Base-by-base conservation (phyloP, 2,888 invertebrate genomes). In the Clunio marinus region DNA sequence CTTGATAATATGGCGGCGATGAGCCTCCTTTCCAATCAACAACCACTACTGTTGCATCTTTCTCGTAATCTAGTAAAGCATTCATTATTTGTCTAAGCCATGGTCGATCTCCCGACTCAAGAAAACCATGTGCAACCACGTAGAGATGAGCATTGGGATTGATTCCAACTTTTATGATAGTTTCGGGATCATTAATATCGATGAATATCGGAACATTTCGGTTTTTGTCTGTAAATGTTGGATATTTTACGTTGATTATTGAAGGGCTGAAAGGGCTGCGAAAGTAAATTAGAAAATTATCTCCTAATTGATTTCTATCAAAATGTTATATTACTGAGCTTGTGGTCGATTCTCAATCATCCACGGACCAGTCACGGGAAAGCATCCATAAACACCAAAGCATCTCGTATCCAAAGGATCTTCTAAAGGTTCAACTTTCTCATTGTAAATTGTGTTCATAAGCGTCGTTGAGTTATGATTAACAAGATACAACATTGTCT, bases 21-120 rank as follows among this genome's bases (percentile, higher is more conserved):
- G 93, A 89, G 0, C 93, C 95, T 3, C 85, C 85, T 70, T 89
- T 85, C 95, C 94, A 95, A 75, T 93, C 93, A 1, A 94, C 85
- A 0, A 89, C 82, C 13, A 93, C 81, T 0, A 93, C 89, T 66
- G 90, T 88, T 46, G 87, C 86, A 62, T 86, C 85, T 1, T 83
- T 82, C 72, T 84, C 81, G 17, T 81, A 71, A 55, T 79, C 78
- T 5, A 95, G 77, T n/a, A 95, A 78, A 27, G 88, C 87, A 67
- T 85, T 82, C 15, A 85, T 85, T 81, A 91, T 85, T 59, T 85
- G 83, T 81, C 87, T 80, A 69, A 88, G 84, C 95, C 94, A 94
- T 60, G 83, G 79, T 73, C 89, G 88, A 70, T 87, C 84, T 1
- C 93, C 93, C 51, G 88, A 86, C 75, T 95, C 94, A 70, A 93